Percentiles rank a stretch among this genome's conserved stretches.
These are phyloP conservation scores for Meriones psammophilus DNA, from an alignment of 2,797 vertebrate genomes.

Conservation along the genomic window DNA sequence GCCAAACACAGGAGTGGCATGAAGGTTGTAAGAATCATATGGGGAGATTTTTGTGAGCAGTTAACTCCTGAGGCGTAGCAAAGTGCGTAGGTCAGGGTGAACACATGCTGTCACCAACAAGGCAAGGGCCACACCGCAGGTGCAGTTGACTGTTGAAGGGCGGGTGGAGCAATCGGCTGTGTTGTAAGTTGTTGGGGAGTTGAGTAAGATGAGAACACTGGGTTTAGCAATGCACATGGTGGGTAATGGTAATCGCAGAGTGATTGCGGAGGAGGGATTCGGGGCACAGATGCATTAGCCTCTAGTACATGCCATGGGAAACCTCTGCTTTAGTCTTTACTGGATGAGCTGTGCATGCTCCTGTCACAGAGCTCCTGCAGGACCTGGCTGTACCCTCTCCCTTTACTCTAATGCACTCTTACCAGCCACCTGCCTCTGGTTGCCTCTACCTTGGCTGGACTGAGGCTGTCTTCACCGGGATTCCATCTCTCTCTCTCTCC, in stretches of 20 bases:
- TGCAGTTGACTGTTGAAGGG: background rate
- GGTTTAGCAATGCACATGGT: constrained; percentile 2
- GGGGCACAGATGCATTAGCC: background rate
- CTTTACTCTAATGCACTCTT: background rate
- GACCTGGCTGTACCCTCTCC: background rate
- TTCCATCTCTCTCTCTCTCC: no score
- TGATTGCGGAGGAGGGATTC: background rate
- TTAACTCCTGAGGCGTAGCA: background rate
- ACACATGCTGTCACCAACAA: background rate
- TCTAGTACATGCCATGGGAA: background rate
- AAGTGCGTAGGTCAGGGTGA: background rate
- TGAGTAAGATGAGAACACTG: constrained; percentile 24
- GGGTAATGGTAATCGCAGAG: background rate
- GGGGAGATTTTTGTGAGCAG: background rate
- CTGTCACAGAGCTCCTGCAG: background rate
- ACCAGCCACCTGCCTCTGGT: background rate
- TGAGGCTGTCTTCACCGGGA: background rate
- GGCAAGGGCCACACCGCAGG: background rate
- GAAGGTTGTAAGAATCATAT: background rate
- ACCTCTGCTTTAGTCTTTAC: no score
- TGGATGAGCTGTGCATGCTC: background rate
- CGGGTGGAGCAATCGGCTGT: background rate
- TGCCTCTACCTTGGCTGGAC: background rate
- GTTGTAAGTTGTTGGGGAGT: background rate
- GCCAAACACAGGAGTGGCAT: background rate